A percentile compares a stretch with the other conserved stretches of the same genome.
These are phyloP conservation scores for Orthochromis indermauri DNA, from an alignment of 2,113 vertebrate species.

Conservation along the genomic window DNA sequence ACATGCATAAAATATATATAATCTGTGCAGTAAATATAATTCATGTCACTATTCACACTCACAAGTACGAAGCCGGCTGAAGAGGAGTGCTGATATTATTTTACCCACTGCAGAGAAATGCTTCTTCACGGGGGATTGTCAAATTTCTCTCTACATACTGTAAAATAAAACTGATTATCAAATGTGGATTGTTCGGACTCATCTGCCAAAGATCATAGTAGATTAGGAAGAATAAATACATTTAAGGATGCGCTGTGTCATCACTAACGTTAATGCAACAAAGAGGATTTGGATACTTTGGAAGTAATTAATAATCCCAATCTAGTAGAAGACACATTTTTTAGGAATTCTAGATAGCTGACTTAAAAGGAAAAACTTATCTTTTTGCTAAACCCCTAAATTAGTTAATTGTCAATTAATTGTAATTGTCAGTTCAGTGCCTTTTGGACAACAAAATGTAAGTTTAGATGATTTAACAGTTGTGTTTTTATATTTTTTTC, in stretches of 20 bases:
- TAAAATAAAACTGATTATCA: neutral
- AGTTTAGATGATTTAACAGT: neutral
- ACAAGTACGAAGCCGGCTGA: neutral
- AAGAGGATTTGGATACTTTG: neutral
- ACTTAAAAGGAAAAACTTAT: fast-evolving
- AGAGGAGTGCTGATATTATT: neutral
- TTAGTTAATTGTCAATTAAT: neutral
- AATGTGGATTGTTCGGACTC: neutral
- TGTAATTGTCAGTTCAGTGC: neutral
- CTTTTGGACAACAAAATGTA: neutral
- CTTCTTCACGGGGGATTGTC: neutral
- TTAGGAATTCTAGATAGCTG: neutral
- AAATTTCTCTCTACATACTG: neutral
- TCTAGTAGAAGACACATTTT: fast-evolving
- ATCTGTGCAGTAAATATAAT: slow-evolving; percentile 19
- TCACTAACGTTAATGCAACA: neutral
- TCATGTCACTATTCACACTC: neutral
- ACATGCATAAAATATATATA: slow-evolving; percentile 48
- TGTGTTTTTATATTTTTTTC: neutral
- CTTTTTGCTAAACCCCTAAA: fast-evolving
- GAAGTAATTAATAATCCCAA: neutral
- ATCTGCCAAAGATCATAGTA: neutral
- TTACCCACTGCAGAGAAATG: neutral
- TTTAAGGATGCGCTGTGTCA: neutral
- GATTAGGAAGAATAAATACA: neutral